These are phyloP conservation scores for Tragelaphus scriptus DNA, from an alignment of 2,113 vertebrate genomes.

Conservation along the genomic window DNA sequence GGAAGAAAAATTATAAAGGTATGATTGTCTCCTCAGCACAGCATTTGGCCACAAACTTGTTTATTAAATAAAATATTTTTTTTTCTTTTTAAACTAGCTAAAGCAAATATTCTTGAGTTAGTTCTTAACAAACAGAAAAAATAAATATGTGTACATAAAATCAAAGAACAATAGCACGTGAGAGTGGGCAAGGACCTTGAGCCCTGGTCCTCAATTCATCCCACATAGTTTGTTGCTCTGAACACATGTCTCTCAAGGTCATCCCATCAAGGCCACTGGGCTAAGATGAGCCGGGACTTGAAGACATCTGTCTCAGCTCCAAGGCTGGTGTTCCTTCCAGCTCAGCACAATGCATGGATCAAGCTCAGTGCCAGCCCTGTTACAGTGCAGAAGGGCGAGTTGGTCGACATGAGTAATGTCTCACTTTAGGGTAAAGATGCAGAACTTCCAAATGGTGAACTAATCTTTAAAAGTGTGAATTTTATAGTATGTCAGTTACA, in stretches of 20 bases:
- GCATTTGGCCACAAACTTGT: slow-evolving; percentile 45
- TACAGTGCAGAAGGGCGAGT: accelerated
- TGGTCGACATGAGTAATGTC: neutral
- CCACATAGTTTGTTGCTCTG: neutral
- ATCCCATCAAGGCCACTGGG: neutral
- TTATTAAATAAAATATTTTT: slow-evolving; percentile 44
- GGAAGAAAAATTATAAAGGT: slow-evolving; percentile 56
- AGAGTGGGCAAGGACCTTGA: neutral
- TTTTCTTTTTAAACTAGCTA: slow-evolving; percentile 50
- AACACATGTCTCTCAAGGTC: neutral
- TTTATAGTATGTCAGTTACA: neutral
- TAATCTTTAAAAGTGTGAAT: neutral
- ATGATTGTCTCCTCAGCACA: slow-evolving; percentile 80
- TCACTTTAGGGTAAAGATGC: neutral
- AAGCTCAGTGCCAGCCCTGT: neutral
- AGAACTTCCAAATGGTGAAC: neutral
- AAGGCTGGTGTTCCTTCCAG: neutral
- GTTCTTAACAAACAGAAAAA: slow-evolving; percentile 35
- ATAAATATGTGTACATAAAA: neutral
- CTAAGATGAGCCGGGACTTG: neutral
- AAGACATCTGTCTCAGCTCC: neutral
- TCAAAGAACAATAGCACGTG: neutral
- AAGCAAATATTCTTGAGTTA: slow-evolving; percentile 38
- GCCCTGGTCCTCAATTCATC: neutral
- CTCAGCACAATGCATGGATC: accelerated